Conservation (phyloP, 2,888 invertebrate species). For the Blera fallax region DNA sequence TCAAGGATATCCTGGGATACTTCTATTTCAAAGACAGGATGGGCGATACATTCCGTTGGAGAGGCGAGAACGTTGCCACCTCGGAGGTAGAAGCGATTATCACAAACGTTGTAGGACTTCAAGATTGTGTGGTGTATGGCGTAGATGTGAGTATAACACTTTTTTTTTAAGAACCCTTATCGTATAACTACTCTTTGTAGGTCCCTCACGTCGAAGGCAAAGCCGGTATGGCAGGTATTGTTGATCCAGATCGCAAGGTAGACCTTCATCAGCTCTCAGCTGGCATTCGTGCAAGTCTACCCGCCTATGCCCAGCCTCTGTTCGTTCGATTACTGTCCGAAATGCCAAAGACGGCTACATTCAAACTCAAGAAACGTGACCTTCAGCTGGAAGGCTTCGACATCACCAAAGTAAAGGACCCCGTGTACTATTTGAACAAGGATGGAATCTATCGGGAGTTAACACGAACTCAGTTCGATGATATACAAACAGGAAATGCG, state of each 20-base stretch:
- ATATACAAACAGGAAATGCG: conserved; percentile 82
- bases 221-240: conserved; percentile 96
- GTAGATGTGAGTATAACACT: conserved; percentile 87
- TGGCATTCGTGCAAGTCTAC: conserved; percentile 88
- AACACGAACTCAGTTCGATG: conserved; percentile 82
- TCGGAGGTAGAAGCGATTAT: conserved; percentile 96
- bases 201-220: conserved; percentile 91
- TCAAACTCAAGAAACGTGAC: conserved; percentile 94
- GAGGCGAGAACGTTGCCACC: conserved; percentile 98
- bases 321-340: conserved; percentile 91
- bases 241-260: conserved; percentile 85
- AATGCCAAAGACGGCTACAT: conserved; percentile 93
- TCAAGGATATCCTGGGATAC: conserved; percentile 95
- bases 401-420: conserved; percentile 87
- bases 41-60: conserved; percentile 93
- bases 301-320: conserved; percentile 93
- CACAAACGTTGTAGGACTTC: conserved; percentile 88
- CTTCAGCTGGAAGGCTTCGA: conserved; percentile 93
- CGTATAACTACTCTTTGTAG: conserved; percentile 80
- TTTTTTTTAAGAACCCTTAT: background rate
- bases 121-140: conserved; percentile 94
- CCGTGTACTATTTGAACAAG: conserved; percentile 87
- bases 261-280: conserved; percentile 85
- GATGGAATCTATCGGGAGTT: conserved; percentile 83
- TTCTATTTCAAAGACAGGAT: conserved; percentile 96